These are phyloP conservation scores for Tachina lurida DNA, from an alignment of 2,888 invertebrate species.

Conservation along the genomic window DNA sequence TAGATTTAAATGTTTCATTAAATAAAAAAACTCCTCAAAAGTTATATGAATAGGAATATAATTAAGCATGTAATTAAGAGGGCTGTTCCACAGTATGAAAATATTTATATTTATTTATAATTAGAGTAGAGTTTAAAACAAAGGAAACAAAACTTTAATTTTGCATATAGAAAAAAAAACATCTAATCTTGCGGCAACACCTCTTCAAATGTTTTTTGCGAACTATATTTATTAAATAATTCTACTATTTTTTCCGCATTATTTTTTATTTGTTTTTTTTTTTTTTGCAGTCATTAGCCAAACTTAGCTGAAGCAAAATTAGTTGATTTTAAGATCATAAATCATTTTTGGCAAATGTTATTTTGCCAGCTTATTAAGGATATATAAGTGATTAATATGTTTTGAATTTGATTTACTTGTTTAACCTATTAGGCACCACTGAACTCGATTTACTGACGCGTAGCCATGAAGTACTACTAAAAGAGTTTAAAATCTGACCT, in stretches of 20 bases:
- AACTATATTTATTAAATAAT: background rate
- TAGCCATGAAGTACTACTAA: no score
- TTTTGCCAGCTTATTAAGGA: conserved; percentile 3
- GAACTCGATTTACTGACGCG: no score
- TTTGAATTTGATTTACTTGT: conserved; percentile 17
- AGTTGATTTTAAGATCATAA: conserved; percentile 13
- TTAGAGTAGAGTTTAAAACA: conserved; percentile 1
- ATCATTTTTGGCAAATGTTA: conserved; percentile 28
- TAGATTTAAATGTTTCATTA: conserved; percentile 20
- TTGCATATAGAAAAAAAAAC: conserved; percentile 12
- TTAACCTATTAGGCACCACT: background rate
- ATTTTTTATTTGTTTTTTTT: background rate
- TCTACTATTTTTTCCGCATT: background rate
- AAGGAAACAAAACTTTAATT: background rate
- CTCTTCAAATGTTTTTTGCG: conserved; percentile 22
- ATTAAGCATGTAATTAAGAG: conserved; percentile 67
- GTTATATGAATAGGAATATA: conserved; percentile 61
- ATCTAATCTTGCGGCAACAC: conserved; percentile 66
- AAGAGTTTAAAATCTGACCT: no score
- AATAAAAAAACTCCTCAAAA: conserved; percentile 5
- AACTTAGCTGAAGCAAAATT: background rate
- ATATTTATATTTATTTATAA: conserved; percentile 30
- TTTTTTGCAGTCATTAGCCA: conserved; percentile 21
- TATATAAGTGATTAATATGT: background rate
- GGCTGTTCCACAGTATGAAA: conserved; percentile 32